Evolutionary conservation across 2,113 vertebrate genomes (phyloP), one percentile per base, ranked within the genome.

Genomic region (Platichthys flesus): DNA sequence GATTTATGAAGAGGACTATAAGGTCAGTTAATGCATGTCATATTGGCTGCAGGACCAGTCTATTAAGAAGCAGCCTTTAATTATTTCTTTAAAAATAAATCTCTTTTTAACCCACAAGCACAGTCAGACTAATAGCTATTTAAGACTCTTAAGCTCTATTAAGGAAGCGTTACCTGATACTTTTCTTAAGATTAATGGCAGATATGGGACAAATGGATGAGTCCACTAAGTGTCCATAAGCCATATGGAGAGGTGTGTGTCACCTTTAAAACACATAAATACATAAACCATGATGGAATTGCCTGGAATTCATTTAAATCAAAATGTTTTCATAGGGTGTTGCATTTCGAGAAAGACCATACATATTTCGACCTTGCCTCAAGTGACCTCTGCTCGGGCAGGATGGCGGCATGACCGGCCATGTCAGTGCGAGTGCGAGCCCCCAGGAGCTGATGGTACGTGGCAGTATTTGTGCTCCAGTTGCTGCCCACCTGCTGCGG

Each of bases 1-100:
- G 90, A 94, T 94, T 95, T 93, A 94, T 94, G 88, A 92, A 92
- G 87, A 92, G 76, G 83, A 91, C 84, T 92, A 81, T 91, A 89
- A 92, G 94, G 92, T 93, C 93, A 91, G 83, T 84, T 90, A 91
- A 91, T 90, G 85, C 87, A 79, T 89, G 91, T 92, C 92, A 92
- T 89, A 88, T 82, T 91, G 92, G 85, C 89, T 74, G 58, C 78
- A 82, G 87, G 79, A 90, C 89, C 90, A 90, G 88, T 89, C 88
- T 89, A 90, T 92, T 93, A 94, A 84, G 82, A 74, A 71, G 67
- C 71, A 71, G 80, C 67, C 82, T 85, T 90, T 89, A 90, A 93
- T 94, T 92, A 93, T 92, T 92, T 86, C 78, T 90, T 91, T 88
- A 79, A 90, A 92, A 84, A 85, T 92, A 91, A 93, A 91, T 92